A percentile compares a stretch with the other conserved stretches of the same genome.
Conservation (phyloP, 2,888 invertebrate species). For the Eupithecia dodoneata region DNA sequence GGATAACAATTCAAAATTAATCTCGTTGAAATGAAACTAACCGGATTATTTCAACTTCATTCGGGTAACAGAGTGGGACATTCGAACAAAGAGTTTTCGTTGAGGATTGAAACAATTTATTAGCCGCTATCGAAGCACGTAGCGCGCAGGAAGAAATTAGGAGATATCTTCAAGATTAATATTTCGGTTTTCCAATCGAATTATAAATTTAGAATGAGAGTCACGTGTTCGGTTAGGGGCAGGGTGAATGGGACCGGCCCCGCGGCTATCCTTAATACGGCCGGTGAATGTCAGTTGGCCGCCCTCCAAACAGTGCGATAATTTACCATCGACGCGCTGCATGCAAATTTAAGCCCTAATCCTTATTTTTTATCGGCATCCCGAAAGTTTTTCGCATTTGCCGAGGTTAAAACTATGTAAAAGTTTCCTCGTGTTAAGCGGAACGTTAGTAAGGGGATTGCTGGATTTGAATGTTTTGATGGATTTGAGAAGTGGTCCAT, state of each 20-base stretch:
- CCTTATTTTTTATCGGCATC: conserved; percentile 61
- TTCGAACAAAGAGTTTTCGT: conserved; percentile 19
- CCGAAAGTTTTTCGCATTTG: conserved; percentile 46
- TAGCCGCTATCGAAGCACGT: conserved; percentile 29
- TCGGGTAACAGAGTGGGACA: conserved; percentile 10
- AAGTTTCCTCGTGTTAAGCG: conserved; percentile 28
- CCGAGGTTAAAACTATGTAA: conserved; percentile 37
- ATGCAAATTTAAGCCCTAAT: conserved; percentile 68
- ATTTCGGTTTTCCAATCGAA: conserved; percentile 34
- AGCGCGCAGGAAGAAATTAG: conserved; percentile 31
- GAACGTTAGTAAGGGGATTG: conserved; percentile 23
- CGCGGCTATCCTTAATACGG: conserved; percentile 32
- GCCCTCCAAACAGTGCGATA: conserved; percentile 70
- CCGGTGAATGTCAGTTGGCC: conserved; percentile 64
- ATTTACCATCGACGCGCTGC: conserved; percentile 71
- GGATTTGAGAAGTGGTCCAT: conserved; percentile 14
- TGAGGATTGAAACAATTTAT: conserved; percentile 17
- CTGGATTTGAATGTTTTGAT: conserved; percentile 35
- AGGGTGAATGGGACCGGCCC: conserved; percentile 8
- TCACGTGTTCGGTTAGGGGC: conserved; percentile 57
- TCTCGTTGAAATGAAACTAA: background rate
- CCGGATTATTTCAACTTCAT: background rate
- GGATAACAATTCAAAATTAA: background rate
- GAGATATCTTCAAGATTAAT: conserved; percentile 34
- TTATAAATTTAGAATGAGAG: conserved; percentile 56